phyloP scores from a whole-genome alignment of 2,888 invertebrate species.

The Coelopa pilipes region DNA sequence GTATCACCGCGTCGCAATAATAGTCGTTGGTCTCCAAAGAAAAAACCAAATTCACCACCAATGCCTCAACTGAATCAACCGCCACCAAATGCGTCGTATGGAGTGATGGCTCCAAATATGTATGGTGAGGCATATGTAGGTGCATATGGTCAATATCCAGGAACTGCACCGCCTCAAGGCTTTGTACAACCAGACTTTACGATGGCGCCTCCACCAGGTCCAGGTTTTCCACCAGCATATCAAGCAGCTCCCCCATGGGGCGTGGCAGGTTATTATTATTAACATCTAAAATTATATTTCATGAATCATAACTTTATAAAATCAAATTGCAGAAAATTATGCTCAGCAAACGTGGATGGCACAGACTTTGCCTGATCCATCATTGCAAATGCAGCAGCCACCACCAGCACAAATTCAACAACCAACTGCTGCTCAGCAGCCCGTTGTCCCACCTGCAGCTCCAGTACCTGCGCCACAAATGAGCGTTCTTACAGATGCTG shows the following conservation, averaged over 20 bases:
- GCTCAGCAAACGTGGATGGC: conserved; percentile 57
- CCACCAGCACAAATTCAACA: conserved; percentile 40
- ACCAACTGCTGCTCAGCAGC: conserved; percentile 37
- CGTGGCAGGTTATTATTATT: conserved; percentile 44
- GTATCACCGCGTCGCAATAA: conserved; percentile 52
- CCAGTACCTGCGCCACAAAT: conserved; percentile 30
- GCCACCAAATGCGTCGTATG: conserved; percentile 50
- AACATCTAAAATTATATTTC: neutral
- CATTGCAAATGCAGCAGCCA: conserved; percentile 45
- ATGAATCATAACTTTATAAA: neutral
- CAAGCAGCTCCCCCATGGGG: conserved; percentile 60
- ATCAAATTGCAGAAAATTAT: conserved; percentile 46
- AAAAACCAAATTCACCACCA: conserved; percentile 51
- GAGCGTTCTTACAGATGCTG: conserved; percentile 40
- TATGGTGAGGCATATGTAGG: conserved; percentile 51
- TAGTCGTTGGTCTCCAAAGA: conserved; percentile 63
- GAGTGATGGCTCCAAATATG: conserved; percentile 55
- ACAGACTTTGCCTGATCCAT: conserved; percentile 22
- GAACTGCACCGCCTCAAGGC: conserved; percentile 51
- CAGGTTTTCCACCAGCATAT: conserved; percentile 56
- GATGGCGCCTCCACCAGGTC: conserved; percentile 54
- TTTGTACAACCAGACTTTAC: conserved; percentile 49
- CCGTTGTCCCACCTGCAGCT: conserved; percentile 34
- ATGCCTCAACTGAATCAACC: conserved; percentile 45
- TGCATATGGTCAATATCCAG: conserved; percentile 48